Evolutionary conservation across 2,797 vertebrate species (phyloP).

Genomic region (Mus minutoides): DNA sequence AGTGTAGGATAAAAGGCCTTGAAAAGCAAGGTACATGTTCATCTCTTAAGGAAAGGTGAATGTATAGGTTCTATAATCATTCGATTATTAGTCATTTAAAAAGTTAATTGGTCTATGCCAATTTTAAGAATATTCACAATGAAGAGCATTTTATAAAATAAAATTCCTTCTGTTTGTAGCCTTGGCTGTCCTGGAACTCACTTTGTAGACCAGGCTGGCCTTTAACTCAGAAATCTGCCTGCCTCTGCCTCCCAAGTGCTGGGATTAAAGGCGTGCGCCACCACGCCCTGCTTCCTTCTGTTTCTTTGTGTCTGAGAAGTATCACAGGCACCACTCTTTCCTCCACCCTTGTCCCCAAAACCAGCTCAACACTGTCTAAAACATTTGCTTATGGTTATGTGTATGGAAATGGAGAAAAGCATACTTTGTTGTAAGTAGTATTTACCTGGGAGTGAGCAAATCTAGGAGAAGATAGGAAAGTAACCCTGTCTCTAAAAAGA

Average conservation of each 20-base stretch:
- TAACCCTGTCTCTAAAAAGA: slow-evolving; percentile 27
- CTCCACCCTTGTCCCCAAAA: no score
- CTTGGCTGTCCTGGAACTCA: no score
- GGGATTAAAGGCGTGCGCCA: no score
- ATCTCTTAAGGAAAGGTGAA: neutral
- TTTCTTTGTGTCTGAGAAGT: neutral
- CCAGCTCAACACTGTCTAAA: neutral
- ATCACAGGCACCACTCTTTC: neutral
- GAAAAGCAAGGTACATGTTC: slow-evolving; percentile 20
- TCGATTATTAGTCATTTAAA: slow-evolving; percentile 48
- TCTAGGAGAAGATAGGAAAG: neutral
- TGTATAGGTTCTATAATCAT: neutral
- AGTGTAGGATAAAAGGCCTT: neutral
- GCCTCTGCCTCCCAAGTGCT: no score
- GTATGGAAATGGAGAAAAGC: neutral
- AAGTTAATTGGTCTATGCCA: neutral
- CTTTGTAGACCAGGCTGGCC: no score
- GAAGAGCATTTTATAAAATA: neutral
- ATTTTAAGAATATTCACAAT: slow-evolving; percentile 13
- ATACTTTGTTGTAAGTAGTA: neutral
- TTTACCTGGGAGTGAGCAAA: neutral
- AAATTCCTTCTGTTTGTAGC: no score
- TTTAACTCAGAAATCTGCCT: no score
- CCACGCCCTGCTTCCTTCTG: no score
- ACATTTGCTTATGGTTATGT: neutral